These are phyloP conservation scores for Lindbergichthys nudifrons DNA, from an alignment of 2,797 vertebrate species.

Conservation along the genomic window DNA sequence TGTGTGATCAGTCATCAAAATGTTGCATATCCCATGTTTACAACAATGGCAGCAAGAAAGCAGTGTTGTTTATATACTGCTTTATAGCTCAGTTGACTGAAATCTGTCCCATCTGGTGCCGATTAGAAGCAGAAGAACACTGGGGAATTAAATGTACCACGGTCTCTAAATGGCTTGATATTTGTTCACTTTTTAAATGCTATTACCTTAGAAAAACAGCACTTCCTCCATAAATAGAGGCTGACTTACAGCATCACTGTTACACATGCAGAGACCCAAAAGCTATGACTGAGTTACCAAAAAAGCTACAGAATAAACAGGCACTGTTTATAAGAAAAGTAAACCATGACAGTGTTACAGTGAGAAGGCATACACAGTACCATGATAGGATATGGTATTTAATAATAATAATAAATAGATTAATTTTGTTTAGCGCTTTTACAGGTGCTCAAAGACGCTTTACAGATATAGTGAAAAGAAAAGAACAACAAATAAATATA, in stretches of 20 bases:
- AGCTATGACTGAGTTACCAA: constrained; percentile 20
- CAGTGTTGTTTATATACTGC: constrained; percentile 52
- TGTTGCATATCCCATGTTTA: neutral
- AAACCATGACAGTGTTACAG: neutral
- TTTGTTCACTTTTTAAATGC: constrained; percentile 48
- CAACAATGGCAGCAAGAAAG: constrained; percentile 28
- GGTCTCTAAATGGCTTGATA: constrained; percentile 54
- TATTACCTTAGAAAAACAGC: constrained; percentile 50
- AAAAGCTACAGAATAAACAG: constrained; percentile 25
- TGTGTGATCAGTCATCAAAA: neutral
- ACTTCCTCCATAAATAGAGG: constrained; percentile 11
- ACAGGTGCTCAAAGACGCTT: no score
- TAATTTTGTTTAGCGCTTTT: no score
- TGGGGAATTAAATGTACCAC: constrained; percentile 63
- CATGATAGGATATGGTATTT: no score
- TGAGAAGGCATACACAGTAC: neutral
- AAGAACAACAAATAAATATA: no score
- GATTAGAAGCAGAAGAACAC: constrained; percentile 71
- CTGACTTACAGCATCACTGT: constrained; percentile 41
- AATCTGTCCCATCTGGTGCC: constrained; percentile 74
- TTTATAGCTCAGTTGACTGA: constrained; percentile 52
- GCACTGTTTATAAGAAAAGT: neutral
- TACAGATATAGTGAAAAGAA: no score
- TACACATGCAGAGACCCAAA: constrained; percentile 39
- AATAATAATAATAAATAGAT: no score